These are phyloP conservation scores for Scaptomyza polygonia DNA, from an alignment of 2,888 invertebrate genomes.

Conservation along the genomic window DNA sequence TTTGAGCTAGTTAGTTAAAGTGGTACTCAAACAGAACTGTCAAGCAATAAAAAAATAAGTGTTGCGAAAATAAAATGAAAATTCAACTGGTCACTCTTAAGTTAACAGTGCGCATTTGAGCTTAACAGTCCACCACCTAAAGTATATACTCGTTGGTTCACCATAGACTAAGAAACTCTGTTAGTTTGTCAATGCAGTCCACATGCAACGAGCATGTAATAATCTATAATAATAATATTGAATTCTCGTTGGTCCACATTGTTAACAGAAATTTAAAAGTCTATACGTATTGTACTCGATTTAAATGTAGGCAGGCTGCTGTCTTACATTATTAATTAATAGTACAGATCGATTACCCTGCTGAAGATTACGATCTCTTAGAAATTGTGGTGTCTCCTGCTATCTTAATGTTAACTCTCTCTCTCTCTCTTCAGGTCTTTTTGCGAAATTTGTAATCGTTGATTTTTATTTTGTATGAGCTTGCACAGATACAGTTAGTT, in stretches of 20 bases:
- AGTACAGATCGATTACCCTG: too few species aligned
- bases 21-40: not conserved
- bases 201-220: not conserved
- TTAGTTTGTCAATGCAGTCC: too few species aligned
- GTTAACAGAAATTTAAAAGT: too few species aligned
- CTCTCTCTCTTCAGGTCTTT: not conserved
- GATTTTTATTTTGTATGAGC: slow-evolving; percentile 18
- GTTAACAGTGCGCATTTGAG: not conserved
- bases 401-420: slow-evolving; percentile 19
- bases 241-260: not conserved
- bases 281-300: too few species aligned
- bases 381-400: slow-evolving; percentile 12
- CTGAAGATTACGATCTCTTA: too few species aligned
- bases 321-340: too few species aligned
- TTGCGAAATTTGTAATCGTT: slow-evolving; percentile 12
- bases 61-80: not conserved
- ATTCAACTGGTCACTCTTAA: not conserved
- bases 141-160: too few species aligned
- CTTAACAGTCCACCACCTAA: too few species aligned
- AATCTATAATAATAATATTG: too few species aligned
- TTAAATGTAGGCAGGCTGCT: too few species aligned
- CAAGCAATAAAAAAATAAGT: not conserved
- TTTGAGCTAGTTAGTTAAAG: not conserved
- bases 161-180: too few species aligned
- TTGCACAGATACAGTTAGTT: slow-evolving; percentile 49